Conservation (phyloP, 1,140 invertebrate species). For the Caenorhabditis tropicalis region DNA sequence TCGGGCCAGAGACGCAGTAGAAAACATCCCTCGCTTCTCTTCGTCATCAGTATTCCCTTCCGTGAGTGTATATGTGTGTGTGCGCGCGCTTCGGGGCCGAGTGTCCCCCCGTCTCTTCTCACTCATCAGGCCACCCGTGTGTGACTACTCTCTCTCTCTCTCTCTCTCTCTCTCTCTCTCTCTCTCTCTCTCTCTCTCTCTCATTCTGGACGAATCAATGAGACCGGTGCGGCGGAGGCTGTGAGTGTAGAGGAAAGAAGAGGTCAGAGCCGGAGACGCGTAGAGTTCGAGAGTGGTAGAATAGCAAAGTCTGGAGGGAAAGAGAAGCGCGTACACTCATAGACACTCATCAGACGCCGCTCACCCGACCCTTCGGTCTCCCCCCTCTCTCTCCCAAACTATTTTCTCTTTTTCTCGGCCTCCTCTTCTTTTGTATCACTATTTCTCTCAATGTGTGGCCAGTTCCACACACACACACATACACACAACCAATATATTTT, state of each 20-base stretch:
- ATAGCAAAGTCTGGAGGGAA: not conserved
- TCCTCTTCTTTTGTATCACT: not conserved
- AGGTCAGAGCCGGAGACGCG: not conserved
- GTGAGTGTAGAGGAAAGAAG: not conserved
- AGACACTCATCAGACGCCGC: not conserved
- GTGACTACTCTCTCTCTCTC: not conserved
- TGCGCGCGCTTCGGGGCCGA: not conserved
- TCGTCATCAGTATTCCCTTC: not conserved
- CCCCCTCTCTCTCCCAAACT: not conserved
- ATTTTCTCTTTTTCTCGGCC: not conserved
- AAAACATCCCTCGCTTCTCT: not conserved
- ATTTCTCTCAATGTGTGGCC: not conserved
- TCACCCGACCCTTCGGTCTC: not conserved
- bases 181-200: too few relatives aligned
- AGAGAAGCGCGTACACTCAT: constrained; percentile 2
- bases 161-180: too few relatives aligned
- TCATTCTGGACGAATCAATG: not conserved
- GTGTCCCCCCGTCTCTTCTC: not conserved
- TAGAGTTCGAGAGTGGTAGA: not conserved
- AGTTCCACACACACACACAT: constrained; percentile 34
- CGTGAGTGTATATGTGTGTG: not conserved
- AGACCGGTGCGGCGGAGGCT: not conserved
- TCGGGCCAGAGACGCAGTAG: not conserved
- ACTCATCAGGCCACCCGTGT: constrained; percentile 22
- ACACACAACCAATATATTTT: constrained; percentile 35